Conservation (phyloP, 2,113 vertebrate genomes). For the Otis tarda region DNA sequence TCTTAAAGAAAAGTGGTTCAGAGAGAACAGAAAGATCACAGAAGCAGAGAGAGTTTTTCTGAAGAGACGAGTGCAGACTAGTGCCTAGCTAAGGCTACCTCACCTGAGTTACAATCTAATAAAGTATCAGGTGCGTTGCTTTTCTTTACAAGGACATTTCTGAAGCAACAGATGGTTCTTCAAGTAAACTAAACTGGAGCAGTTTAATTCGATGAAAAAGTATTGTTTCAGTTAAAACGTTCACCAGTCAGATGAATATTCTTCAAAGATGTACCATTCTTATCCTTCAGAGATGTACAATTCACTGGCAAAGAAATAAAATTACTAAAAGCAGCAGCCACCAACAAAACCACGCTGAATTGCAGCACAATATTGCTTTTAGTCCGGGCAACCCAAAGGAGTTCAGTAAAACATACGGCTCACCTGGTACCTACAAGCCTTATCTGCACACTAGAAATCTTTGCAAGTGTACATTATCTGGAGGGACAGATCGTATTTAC, state of each 20-base stretch:
- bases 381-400: neutral
- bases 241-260: neutral
- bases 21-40: neutral
- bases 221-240: neutral
- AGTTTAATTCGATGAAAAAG: neutral
- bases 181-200: neutral
- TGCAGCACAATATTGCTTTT: neutral
- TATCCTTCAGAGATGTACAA: neutral
- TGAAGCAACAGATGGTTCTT: neutral
- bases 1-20: neutral
- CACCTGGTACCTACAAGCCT: neutral
- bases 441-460: neutral
- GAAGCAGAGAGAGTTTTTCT: neutral
- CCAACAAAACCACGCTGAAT: neutral
- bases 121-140: neutral
- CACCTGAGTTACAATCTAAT: neutral
- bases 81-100: neutral
- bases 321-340: neutral
- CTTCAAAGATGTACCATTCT: neutral
- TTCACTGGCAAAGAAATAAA: neutral
- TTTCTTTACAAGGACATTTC: neutral
- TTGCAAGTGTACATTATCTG: neutral
- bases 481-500: neutral
- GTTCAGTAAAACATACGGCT: neutral
- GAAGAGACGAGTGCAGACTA: neutral